phyloP scores from a whole-genome alignment of 92 coral and sea anemone genomes.

The Hydrozoanthus gracilis region DNA sequence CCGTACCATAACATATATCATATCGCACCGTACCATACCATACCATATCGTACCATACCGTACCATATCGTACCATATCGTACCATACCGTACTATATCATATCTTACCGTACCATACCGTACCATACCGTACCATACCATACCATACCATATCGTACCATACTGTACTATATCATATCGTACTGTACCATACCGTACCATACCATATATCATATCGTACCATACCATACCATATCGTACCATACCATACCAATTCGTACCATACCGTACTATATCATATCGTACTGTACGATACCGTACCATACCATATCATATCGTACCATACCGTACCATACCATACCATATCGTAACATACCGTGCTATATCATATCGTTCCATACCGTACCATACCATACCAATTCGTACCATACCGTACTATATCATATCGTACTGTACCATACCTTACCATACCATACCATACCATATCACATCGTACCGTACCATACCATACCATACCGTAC shows the following conservation, averaged over 20 bases:
- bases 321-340: neutral
- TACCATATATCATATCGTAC: neutral
- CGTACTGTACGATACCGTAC: neutral
- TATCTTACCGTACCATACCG: neutral
- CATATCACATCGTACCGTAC: neutral
- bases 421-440: neutral
- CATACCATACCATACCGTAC: neutral
- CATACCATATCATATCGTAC: neutral
- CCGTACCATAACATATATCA: no score
- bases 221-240: neutral
- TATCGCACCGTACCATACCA: neutral
- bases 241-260: neutral
- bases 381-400: neutral
- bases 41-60: no score
- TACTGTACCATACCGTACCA: neutral
- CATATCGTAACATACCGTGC: conserved; percentile 3
- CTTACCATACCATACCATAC: neutral
- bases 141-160: neutral
- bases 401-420: neutral
- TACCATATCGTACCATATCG: neutral
- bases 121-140: neutral
- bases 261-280: neutral
- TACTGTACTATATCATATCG: no score
- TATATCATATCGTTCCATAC: neutral
- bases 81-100: neutral